phyloP scores from a whole-genome alignment of 2,797 vertebrate genomes.

The Typhlichthys subterraneus region DNA sequence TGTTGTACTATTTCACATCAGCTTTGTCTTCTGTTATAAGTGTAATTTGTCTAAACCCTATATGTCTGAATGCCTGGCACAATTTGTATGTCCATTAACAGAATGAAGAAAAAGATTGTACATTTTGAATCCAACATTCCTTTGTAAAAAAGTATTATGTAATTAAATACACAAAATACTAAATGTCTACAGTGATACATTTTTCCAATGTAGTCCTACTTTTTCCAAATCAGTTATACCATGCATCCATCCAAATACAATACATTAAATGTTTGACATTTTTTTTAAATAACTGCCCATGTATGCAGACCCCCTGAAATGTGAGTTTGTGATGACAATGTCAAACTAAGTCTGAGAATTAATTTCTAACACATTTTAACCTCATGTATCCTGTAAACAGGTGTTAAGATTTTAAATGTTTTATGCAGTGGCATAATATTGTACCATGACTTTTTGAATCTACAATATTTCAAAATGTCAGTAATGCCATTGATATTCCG shows the following conservation, averaged over 20 bases:
- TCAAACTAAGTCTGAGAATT: no score
- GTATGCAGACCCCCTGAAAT: no score
- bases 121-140: constrained; percentile 64
- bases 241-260: no score
- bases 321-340: no score
- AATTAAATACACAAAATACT: constrained; percentile 44
- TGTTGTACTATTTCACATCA: constrained; percentile 68
- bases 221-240: no score
- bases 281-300: no score
- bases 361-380: no score
- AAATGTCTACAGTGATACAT: constrained; percentile 21
- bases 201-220: neutral
- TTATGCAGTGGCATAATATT: no score
- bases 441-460: neutral
- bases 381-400: no score
- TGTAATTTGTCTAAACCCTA: constrained; percentile 57
- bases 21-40: constrained; percentile 66
- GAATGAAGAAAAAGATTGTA: constrained; percentile 77
- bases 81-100: constrained; percentile 78
- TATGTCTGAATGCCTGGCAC: constrained; percentile 16
- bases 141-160: constrained; percentile 68
- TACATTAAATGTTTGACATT: no score
- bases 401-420: no score
- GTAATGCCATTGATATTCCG: constrained; percentile 19
- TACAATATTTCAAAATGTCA: constrained; percentile 11